phyloP scores from a whole-genome alignment of 2,113 vertebrate species.

The Falcunculus frontatus region DNA sequence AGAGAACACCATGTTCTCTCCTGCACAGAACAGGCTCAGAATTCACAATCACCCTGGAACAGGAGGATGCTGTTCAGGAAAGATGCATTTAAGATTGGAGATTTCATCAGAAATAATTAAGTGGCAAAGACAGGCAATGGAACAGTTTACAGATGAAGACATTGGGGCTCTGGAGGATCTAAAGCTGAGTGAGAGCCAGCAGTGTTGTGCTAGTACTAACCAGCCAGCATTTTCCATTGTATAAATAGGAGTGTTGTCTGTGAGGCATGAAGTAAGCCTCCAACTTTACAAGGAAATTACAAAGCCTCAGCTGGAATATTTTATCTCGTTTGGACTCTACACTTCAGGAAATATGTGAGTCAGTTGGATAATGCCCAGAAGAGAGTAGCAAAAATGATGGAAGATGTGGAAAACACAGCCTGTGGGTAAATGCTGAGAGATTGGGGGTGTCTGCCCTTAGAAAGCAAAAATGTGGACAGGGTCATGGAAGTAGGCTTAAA shows the following conservation, averaged over 20 bases:
- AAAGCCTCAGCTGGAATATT: slow-evolving; percentile 49
- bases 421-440: not conserved
- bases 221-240: slow-evolving; percentile 18
- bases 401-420: not conserved
- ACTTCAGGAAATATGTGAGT: not conserved
- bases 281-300: slow-evolving; percentile 26
- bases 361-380: not conserved
- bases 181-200: not conserved
- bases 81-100: not conserved
- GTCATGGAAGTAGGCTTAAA: not conserved
- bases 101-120: slow-evolving; percentile 5
- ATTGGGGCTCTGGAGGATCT: not conserved
- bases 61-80: not conserved
- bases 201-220: slow-evolving; percentile 6
- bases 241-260: slow-evolving; percentile 6
- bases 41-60: not conserved
- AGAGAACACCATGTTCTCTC: not conserved
- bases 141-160: not conserved
- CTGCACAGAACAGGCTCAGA: not conserved
- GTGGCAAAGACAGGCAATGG: not conserved
- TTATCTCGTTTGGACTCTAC: slow-evolving; percentile 7
- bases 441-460: not conserved
- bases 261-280: slow-evolving; percentile 10
- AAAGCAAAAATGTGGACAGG: not conserved
- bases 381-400: not conserved